Evolutionary conservation across 2,888 invertebrate species (phyloP).

Genomic region (Diadegma fenestrale): DNA sequence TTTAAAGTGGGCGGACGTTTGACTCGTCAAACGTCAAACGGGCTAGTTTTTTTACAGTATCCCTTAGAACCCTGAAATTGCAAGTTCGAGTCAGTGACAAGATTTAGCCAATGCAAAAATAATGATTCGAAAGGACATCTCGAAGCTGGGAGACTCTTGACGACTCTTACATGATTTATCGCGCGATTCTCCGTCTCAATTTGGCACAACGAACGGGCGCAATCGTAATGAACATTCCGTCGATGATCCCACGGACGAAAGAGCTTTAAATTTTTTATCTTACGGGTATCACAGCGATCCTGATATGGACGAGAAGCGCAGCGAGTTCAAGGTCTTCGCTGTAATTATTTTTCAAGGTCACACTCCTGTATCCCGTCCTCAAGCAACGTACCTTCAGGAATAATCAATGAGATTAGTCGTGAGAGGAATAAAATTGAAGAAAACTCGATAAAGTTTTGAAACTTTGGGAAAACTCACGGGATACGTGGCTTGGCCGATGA

Average conservation of each 20-base stretch:
- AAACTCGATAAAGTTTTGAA: background rate
- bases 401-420: constrained; percentile 6
- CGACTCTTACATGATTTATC: background rate
- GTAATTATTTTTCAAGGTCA: constrained; percentile 94
- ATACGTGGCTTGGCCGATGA: constrained; percentile 98
- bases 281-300: constrained; percentile 85
- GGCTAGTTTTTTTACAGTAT: constrained; percentile 29
- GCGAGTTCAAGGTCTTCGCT: constrained; percentile 97
- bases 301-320: constrained; percentile 93
- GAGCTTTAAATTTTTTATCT: constrained; percentile 45
- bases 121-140: background rate
- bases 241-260: constrained; percentile 8
- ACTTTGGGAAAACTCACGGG: constrained; percentile 87
- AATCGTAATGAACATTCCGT: constrained; percentile 11
- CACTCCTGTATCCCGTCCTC: constrained; percentile 95
- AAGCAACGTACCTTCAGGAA: constrained; percentile 89
- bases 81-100: constrained; percentile 17
- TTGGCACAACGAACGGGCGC: constrained; percentile 41
- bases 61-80: constrained; percentile 55
- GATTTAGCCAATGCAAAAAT: background rate
- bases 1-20: constrained; percentile 39
- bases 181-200: constrained; percentile 3
- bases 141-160: background rate
- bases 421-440: background rate
- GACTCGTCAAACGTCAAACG: constrained; percentile 30